These are phyloP conservation scores for Ganaspis brasiliensis DNA, from an alignment of 2,888 invertebrate genomes.

Conservation along the genomic window DNA sequence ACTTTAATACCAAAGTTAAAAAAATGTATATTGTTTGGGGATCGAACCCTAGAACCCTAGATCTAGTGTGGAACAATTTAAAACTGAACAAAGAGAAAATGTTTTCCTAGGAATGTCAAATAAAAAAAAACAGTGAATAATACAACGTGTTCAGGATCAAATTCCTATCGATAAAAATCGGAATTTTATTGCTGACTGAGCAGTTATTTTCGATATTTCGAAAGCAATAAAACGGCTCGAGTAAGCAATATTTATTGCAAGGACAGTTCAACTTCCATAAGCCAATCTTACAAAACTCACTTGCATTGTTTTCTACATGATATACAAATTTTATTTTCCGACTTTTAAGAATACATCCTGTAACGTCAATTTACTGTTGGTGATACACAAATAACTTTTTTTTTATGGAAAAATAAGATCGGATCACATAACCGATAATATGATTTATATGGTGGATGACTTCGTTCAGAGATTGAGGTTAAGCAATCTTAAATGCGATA, in stretches of 20 bases:
- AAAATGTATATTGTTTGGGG: too few species aligned
- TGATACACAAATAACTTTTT: too few species aligned
- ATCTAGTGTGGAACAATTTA: too few species aligned
- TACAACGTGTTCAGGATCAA: conserved; percentile 4
- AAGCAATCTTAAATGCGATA: too few species aligned
- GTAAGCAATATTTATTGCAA: conserved; percentile 36
- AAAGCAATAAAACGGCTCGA: conserved; percentile 12
- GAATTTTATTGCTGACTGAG: conserved; percentile 28
- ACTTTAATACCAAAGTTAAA: too few species aligned
- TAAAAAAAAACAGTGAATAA: conserved; percentile 15
- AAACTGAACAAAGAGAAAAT: not conserved
- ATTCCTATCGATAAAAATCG: conserved; percentile 31
- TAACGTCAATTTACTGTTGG: too few species aligned
- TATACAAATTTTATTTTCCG: not conserved
- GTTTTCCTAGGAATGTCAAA: not conserved
- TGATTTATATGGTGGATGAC: too few species aligned
- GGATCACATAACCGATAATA: too few species aligned
- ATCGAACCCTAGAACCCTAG: too few species aligned
- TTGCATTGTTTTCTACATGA: not conserved
- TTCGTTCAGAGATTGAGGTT: too few species aligned
- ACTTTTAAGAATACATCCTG: not conserved
- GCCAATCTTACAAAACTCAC: not conserved
- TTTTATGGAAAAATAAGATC: too few species aligned
- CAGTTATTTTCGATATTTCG: conserved; percentile 35
- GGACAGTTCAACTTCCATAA: conserved; percentile 19